phyloP scores from a whole-genome alignment of 2,797 vertebrate genomes.

The Enteromius argenteus region DNA sequence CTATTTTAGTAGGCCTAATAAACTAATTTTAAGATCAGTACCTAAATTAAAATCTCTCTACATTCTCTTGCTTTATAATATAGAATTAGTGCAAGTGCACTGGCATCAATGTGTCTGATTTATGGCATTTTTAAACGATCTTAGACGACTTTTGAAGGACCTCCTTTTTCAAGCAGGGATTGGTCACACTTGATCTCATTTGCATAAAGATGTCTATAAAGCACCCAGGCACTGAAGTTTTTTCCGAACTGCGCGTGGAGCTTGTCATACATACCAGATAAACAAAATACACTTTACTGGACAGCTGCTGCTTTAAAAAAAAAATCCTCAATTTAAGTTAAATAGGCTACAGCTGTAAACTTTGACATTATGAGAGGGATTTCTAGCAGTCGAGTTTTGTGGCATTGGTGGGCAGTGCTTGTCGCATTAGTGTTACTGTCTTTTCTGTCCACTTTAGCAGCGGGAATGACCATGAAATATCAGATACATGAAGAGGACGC shows the following conservation, averaged over 20 bases:
- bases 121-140: conserved; percentile 80
- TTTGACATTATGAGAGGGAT: conserved; percentile 64
- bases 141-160: conserved; percentile 69
- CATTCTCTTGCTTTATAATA: not conserved
- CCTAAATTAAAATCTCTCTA: not conserved
- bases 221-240: conserved; percentile 78
- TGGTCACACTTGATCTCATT: conserved; percentile 85
- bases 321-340: conserved; percentile 20
- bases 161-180: conserved; percentile 68
- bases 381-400: conserved; percentile 48
- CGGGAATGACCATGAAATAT: conserved; percentile 89
- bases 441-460: conserved; percentile 66
- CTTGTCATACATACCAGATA: conserved; percentile 67
- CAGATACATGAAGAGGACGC: conserved; percentile 94
- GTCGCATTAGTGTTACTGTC: conserved; percentile 66
- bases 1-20: not conserved
- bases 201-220: conserved; percentile 92
- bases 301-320: not conserved
- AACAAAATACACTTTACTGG: conserved; percentile 37
- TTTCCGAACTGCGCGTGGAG: conserved; percentile 70
- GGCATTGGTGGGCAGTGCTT: conserved; percentile 68
- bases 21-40: not conserved
- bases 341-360: conserved; percentile 51
- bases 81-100: not conserved
- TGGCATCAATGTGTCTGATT: conserved; percentile 65